Conservation (phyloP, 2,888 invertebrate genomes). For the Neocrepidodera transversa region DNA sequence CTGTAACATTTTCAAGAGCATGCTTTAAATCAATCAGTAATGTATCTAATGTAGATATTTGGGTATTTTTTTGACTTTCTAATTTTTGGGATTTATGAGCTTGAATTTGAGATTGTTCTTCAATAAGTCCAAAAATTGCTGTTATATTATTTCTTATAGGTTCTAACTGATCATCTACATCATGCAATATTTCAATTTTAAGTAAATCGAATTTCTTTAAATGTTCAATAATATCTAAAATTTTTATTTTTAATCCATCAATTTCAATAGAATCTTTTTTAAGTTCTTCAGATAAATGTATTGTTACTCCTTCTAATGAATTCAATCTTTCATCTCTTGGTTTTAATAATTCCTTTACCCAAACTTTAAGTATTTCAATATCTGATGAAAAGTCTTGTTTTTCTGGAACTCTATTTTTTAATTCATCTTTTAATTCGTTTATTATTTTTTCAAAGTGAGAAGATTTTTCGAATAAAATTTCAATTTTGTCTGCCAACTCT, state of each 20-base stretch:
- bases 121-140: neutral
- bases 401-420: neutral
- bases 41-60: neutral
- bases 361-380: neutral
- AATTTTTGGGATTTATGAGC: neutral
- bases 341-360: neutral
- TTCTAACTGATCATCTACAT: neutral
- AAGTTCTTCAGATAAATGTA: neutral
- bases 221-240: neutral
- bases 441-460: neutral
- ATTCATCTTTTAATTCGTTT: neutral
- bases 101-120: conserved; percentile 8
- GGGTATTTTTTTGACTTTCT: neutral
- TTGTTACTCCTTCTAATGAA: neutral
- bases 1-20: neutral
- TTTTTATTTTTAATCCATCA: neutral
- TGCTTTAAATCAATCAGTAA: neutral
- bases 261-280: neutral
- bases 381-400: conserved; percentile 9
- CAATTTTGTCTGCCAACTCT: neutral
- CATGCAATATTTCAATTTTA: conserved; percentile 8
- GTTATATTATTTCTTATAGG: neutral
- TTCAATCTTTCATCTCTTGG: conserved; percentile 11
- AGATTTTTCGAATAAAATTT: neutral
- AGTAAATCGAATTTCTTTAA: conserved; percentile 1